Conservation (phyloP, 2,113 vertebrate genomes). For the Phylloscopus whistleri region DNA sequence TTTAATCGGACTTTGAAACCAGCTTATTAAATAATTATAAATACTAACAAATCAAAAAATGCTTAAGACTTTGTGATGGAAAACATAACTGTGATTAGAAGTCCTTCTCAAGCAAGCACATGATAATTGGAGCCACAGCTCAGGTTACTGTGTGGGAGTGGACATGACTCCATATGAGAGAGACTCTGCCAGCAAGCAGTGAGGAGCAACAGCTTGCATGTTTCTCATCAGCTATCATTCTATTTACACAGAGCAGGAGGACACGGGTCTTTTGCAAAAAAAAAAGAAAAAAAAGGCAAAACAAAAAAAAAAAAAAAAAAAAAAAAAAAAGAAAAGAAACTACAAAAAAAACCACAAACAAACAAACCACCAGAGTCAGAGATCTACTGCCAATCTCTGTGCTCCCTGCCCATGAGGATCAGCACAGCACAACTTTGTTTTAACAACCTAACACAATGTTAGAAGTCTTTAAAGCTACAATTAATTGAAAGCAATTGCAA, state of each 20-base stretch:
- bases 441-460: neutral
- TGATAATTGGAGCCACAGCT: fast-evolving
- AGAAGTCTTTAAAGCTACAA: neutral
- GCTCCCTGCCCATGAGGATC: neutral
- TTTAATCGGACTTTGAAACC: neutral
- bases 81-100: neutral
- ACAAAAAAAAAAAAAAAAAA: neutral
- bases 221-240: neutral
- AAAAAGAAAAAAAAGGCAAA: neutral
- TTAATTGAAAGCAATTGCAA: neutral
- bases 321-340: neutral
- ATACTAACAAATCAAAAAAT: neutral
- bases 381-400: neutral
- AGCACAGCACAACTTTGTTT: neutral
- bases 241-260: neutral
- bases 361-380: neutral
- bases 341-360: too few relatives aligned
- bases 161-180: neutral
- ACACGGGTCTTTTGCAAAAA: neutral
- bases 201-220: neutral
- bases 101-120: fast-evolving
- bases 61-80: neutral
- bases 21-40: neutral
- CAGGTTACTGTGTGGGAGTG: fast-evolving
- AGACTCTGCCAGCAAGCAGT: neutral